Conservation (phyloP, 2,797 vertebrate genomes). For the Gadopsis bispinosus region DNA sequence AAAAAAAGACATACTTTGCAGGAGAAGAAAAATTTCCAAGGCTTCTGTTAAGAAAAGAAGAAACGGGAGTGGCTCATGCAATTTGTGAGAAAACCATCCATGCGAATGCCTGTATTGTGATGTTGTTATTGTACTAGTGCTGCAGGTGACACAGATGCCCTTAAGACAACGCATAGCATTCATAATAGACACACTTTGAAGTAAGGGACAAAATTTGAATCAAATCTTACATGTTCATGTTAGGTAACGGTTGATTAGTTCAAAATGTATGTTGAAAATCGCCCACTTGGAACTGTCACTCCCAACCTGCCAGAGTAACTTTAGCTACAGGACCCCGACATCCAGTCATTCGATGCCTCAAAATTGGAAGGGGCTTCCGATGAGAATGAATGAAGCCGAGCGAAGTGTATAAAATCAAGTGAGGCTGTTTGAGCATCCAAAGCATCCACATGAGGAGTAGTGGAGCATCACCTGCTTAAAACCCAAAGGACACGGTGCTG, state of each 20-base stretch:
- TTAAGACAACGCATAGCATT: background rate
- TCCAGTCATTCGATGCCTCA: conserved; percentile 26
- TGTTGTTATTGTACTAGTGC: background rate
- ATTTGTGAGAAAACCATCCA: background rate
- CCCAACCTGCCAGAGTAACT: conserved; percentile 7
- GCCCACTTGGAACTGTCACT: conserved; percentile 13
- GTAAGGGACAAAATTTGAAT: background rate
- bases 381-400: conserved; percentile 33
- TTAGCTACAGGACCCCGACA: background rate
- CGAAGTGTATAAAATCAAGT: conserved; percentile 36
- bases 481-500: background rate
- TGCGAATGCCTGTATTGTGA: background rate
- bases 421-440: conserved; percentile 15
- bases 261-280: background rate
- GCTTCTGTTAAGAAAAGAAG: background rate
- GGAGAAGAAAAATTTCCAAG: conserved; percentile 24
- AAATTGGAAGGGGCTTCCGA: conserved; percentile 12
- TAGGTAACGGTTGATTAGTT: background rate
- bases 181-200: conserved; percentile 6
- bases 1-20: conserved; percentile 29
- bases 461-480: conserved; percentile 13
- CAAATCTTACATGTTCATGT: conserved; percentile 1
- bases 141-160: conserved; percentile 13
- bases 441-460: conserved; percentile 6
- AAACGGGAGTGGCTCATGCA: background rate